Conservation (phyloP, 2,113 vertebrate species). For the Megaceryle maxima region DNA sequence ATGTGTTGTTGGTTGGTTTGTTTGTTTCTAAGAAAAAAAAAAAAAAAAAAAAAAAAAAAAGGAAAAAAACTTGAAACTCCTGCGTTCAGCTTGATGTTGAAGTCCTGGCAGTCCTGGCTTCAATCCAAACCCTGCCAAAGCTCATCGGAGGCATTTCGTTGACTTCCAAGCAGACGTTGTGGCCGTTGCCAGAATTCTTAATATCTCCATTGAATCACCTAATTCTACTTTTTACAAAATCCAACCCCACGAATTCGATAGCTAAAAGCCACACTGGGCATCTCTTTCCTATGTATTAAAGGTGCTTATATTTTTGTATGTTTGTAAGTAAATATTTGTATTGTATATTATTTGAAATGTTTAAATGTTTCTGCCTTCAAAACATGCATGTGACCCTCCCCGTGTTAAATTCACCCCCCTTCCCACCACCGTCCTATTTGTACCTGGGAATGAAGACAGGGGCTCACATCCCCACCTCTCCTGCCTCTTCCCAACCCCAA, state of each 20-base stretch:
- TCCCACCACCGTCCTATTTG: neutral
- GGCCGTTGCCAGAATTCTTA: neutral
- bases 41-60: neutral
- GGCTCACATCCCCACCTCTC: neutral
- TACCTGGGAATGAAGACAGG: neutral
- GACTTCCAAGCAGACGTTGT: neutral
- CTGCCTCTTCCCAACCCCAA: neutral
- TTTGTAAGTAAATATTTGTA: constrained; percentile 93
- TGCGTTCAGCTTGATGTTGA: neutral
- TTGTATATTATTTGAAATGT: constrained; percentile 86
- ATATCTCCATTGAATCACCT: neutral
- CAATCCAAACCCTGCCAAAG: neutral
- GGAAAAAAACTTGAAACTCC: constrained; percentile 63
- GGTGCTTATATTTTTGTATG: constrained; percentile 92
- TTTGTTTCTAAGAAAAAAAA: too few species aligned
- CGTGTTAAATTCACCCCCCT: neutral
- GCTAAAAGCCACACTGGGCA: constrained; percentile 68
- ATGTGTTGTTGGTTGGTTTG: too few species aligned
- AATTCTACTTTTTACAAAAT: neutral
- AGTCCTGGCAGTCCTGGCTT: neutral
- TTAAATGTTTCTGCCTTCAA: constrained; percentile 83
- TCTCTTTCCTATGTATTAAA: constrained; percentile 82
- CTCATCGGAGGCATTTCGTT: neutral
- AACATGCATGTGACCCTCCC: constrained; percentile 80
- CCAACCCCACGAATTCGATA: neutral